These are phyloP conservation scores for mouse (Mus musculus) DNA, from an alignment of 2,113 vertebrate species.

Conservation along the genomic window DNA sequence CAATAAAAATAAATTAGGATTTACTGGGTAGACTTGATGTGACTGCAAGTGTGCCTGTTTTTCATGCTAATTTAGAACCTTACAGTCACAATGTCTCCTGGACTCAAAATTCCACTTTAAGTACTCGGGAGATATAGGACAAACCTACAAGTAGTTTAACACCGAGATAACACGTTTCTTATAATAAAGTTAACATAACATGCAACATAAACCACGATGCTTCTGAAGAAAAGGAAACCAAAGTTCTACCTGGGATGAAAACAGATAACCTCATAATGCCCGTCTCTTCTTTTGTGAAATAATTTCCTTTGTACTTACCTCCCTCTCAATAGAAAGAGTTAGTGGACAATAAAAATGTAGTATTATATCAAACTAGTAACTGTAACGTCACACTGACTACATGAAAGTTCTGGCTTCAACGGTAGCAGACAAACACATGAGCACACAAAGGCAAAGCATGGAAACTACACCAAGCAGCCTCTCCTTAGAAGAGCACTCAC, in stretches of 20 bases:
- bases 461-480: constrained; percentile 3
- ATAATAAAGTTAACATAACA: neutral
- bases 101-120: constrained; percentile 37
- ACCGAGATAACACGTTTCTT: neutral
- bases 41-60: neutral
- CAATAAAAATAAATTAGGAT: constrained; percentile 22
- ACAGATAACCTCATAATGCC: neutral
- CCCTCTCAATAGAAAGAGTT: constrained; percentile 36
- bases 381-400: constrained; percentile 8
- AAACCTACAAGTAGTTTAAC: neutral
- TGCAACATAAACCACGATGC: neutral
- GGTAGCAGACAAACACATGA: neutral
- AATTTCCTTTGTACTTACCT: neutral
- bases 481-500: neutral
- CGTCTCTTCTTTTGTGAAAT: neutral
- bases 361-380: neutral
- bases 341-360: neutral
- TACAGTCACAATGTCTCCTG: neutral
- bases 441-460: neutral
- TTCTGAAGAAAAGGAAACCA: neutral
- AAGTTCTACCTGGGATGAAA: neutral
- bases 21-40: neutral
- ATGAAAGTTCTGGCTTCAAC: constrained; percentile 58
- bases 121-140: neutral
- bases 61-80: constrained; percentile 27